Evolutionary conservation across 2,888 invertebrate genomes (phyloP), one percentile per base, ranked within the genome.

Genomic region (Cheilosia soror): DNA sequence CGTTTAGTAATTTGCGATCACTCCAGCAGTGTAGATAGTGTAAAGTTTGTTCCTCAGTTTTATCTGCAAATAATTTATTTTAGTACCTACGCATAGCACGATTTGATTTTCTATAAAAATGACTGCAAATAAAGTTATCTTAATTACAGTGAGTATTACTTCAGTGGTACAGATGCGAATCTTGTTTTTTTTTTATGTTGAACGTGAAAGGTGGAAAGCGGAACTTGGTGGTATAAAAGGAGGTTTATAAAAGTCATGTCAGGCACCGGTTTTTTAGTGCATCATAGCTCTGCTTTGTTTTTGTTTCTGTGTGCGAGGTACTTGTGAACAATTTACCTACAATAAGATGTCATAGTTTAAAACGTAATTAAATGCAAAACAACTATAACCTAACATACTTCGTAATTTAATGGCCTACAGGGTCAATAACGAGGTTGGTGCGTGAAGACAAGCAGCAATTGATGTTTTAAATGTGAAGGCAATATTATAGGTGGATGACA

Each of bases 1-100:
- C 57, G 69, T 75, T 79, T 71, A 84, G 79, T 79, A 53, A 84
- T 84, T 69, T 84, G 63, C 37, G 69, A 79, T 79, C 5, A 69
- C 83, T 75, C 42, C 58, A 66, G n/a, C 53, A 31, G 73, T 47
- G 20, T 13, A 79, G 69, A 65, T 47, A 63, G 68, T n/a, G n/a
- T 44, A 15, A 20, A 71, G 58, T 60, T 58, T 15, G 13, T 6
- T 25, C 29, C 25, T 33, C 11, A 5, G 44, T 44, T 49, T 63
- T 55, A 13, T 37, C 40, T 71, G 69, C 33, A 37, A 42, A 44
- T 71, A 27, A 47, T 27, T 53, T 58, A 20, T 37, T 37, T 31
- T 40, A 31, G 9, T 27, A 31, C 6, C 6, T 37, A 2, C n/a
- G 55, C 0, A 15, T 44, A 29, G 49, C 20, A 7, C 11, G 9